Percentiles rank a stretch among this genome's conserved stretches.
Conservation (phyloP, 2,113 vertebrate species). For the Alectura lathami region DNA sequence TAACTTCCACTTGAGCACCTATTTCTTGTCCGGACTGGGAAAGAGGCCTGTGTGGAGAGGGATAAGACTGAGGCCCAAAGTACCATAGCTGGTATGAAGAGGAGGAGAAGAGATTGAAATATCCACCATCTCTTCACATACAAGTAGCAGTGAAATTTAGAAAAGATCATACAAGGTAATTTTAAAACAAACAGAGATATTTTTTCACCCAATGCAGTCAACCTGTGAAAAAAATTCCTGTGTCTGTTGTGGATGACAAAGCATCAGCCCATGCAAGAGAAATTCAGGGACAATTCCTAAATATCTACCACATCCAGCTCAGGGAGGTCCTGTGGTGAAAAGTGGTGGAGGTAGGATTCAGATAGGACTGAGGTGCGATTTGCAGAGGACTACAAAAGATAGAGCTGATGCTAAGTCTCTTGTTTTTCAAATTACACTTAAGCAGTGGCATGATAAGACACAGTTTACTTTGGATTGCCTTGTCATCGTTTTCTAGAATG, state of each 20-base stretch:
- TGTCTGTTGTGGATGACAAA: not conserved
- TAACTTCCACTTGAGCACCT: not conserved
- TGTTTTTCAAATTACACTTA: not conserved
- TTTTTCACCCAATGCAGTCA: not conserved
- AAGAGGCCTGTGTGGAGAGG: not conserved
- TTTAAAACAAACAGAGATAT: not conserved
- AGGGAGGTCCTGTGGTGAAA: not conserved
- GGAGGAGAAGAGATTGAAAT: not conserved
- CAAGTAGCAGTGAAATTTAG: not conserved
- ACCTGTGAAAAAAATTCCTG: not conserved
- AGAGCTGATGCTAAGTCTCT: not conserved
- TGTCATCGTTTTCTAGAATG: not conserved
- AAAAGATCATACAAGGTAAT: not conserved
- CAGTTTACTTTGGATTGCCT: not conserved
- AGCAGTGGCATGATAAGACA: not conserved
- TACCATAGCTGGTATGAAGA: rapidly evolving
- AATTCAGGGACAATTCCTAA: not conserved
- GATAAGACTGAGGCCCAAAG: not conserved
- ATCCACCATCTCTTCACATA: not conserved
- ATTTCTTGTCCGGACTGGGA: not conserved
- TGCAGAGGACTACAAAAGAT: not conserved
- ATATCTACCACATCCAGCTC: not conserved
- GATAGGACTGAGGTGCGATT: not conserved
- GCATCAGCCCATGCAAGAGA: not conserved
- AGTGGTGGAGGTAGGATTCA: not conserved